Percentiles rank a stretch among this genome's conserved stretches.
Conservation (phyloP, 2,113 vertebrate genomes). For the Siniperca chuatsi region DNA sequence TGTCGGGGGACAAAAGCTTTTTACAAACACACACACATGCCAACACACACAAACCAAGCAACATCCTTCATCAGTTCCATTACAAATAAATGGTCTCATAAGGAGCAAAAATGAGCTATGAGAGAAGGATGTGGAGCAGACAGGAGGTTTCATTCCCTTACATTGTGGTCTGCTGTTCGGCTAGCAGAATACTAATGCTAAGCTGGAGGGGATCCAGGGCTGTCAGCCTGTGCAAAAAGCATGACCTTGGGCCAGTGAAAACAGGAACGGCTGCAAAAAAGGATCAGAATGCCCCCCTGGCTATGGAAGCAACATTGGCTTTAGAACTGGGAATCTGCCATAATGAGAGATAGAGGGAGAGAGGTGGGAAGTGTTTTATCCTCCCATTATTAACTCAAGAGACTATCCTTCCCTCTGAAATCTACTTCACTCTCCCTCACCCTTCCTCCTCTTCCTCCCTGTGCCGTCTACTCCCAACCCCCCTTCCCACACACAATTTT, state of each 20-base stretch:
- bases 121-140: conserved; percentile 43
- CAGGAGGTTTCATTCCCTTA: conserved; percentile 59
- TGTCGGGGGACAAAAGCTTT: conserved; percentile 17
- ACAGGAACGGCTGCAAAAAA: conserved; percentile 16
- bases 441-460: background rate
- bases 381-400: conserved; percentile 49
- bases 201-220: conserved; percentile 56
- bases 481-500: background rate
- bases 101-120: conserved; percentile 52
- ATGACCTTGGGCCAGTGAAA: conserved; percentile 75
- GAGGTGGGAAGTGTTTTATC: conserved; percentile 37
- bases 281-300: conserved; percentile 60
- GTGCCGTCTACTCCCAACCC: background rate
- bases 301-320: conserved; percentile 39
- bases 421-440: conserved; percentile 69
- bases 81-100: conserved; percentile 55
- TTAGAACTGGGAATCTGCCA: conserved; percentile 3
- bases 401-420: conserved; percentile 16
- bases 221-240: conserved; percentile 63
- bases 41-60: conserved; percentile 1
- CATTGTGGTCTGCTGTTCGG: conserved; percentile 41
- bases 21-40: background rate
- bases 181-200: conserved; percentile 70
- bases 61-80: conserved; percentile 48
- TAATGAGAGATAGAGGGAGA: conserved; percentile 7